Percentiles rank a stretch among this genome's conserved stretches.
Evolutionary conservation across 2,113 vertebrate genomes (phyloP).

Genomic region (Sinocyclocheilus grahami): DNA sequence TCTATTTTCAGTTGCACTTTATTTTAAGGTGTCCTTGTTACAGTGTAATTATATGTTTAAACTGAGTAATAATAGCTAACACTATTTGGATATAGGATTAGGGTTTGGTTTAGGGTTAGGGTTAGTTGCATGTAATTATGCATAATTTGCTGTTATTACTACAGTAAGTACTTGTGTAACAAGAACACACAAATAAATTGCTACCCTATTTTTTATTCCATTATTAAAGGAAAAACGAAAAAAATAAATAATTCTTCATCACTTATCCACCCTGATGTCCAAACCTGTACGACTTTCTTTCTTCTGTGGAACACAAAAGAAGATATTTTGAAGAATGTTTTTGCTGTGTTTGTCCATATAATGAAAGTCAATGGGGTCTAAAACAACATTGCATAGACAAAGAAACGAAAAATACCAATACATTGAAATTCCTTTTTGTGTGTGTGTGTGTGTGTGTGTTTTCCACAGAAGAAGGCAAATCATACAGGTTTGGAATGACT

Average conservation of each 20-base stretch:
- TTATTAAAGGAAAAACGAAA: neutral
- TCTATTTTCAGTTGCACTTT: neutral
- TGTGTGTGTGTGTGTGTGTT: neutral
- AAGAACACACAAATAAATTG: neutral
- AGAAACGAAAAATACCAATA: neutral
- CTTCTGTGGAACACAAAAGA: neutral
- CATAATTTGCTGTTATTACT: too few species aligned
- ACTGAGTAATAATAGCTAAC: too few species aligned
- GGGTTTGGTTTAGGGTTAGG: too few species aligned
- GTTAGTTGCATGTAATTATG: too few species aligned
- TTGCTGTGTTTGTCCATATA: neutral
- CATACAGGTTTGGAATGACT: too few species aligned
- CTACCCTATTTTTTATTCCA: neutral
- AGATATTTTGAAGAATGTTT: constrained; percentile 5
- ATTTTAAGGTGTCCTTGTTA: neutral
- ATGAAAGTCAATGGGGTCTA: neutral
- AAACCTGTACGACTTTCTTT: neutral
- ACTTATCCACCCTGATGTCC: neutral
- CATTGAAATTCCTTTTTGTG: neutral
- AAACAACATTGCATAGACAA: neutral
- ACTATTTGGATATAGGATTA: too few species aligned
- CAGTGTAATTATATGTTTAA: too few species aligned
- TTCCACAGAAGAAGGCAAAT: neutral
- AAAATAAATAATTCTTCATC: neutral
- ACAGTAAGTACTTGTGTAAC: neutral